A percentile compares a stretch with the other conserved stretches of the same genome.
Evolutionary conservation across 2,888 invertebrate genomes (phyloP).

Genomic region (Papilio demoleus): DNA sequence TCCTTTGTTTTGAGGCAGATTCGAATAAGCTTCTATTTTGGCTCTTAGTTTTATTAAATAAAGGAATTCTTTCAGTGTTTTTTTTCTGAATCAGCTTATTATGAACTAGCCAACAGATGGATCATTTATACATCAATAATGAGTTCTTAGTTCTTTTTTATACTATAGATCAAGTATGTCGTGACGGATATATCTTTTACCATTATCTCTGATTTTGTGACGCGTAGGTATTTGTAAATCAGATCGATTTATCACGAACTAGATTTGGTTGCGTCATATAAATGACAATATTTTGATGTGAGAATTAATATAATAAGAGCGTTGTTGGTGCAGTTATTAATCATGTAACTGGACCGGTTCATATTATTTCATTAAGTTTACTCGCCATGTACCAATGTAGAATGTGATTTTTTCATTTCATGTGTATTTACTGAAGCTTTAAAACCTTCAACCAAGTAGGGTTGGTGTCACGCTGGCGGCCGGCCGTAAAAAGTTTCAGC

Average conservation of each 20-base stretch:
- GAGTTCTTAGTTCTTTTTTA: too few relatives aligned
- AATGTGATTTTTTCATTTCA: too few relatives aligned
- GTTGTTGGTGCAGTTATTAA: too few relatives aligned
- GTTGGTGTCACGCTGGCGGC: too few relatives aligned
- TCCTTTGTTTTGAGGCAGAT: constrained; percentile 6
- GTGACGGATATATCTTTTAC: not conserved
- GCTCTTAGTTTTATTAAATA: constrained; percentile 3
- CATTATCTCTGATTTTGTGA: not conserved
- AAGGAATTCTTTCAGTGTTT: not conserved
- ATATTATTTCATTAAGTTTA: too few relatives aligned
- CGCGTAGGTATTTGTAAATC: not conserved
- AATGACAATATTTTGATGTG: not conserved
- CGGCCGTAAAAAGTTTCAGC: too few relatives aligned
- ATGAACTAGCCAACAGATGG: not conserved
- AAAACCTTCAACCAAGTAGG: too few relatives aligned
- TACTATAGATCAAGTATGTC: not conserved
- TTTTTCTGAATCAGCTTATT: not conserved
- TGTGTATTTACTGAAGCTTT: too few relatives aligned
- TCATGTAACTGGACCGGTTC: too few relatives aligned
- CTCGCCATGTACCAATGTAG: too few relatives aligned
- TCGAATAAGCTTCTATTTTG: constrained; percentile 18
- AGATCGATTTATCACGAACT: not conserved
- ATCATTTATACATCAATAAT: too few relatives aligned
- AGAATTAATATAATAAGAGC: too few relatives aligned
- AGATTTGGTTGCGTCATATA: not conserved